phyloP scores from a whole-genome alignment of 2,113 vertebrate species.

The Psammodynastes pulverulentus region DNA sequence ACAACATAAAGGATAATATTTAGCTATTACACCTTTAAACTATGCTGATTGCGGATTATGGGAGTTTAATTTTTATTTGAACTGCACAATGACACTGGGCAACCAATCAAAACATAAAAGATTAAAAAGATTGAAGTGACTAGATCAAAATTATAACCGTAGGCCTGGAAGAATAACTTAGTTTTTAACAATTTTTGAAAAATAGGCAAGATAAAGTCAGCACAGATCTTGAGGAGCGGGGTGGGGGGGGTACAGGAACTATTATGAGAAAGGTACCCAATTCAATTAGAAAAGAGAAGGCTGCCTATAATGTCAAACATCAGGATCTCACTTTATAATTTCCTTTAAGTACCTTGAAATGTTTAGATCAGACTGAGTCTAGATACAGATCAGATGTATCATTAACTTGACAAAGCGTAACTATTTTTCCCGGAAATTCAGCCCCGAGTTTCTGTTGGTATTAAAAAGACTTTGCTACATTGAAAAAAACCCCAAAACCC shows the following conservation, averaged over 20 bases:
- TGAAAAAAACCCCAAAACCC: neutral
- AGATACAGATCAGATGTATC: neutral
- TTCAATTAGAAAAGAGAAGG: neutral
- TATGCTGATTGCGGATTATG: neutral
- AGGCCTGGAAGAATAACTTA: neutral
- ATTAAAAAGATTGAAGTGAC: neutral
- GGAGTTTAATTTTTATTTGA: neutral
- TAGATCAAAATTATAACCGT: neutral
- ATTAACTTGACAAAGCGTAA: neutral
- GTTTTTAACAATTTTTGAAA: neutral
- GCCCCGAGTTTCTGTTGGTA: neutral
- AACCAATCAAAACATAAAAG: neutral
- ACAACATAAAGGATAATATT: neutral
- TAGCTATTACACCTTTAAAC: neutral
- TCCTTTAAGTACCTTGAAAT: neutral
- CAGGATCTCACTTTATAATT: neutral
- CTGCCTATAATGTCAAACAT: neutral
- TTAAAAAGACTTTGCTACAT: neutral
- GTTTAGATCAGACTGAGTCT: neutral
- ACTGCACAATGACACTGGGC: neutral
- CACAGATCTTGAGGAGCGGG: neutral
- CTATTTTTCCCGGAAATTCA: neutral
- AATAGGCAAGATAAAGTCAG: neutral
- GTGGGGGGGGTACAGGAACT: neutral
- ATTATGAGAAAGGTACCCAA: neutral